Base-by-base conservation (phyloP, 2,888 invertebrate species). In the Tenodera sinensis region DNA sequence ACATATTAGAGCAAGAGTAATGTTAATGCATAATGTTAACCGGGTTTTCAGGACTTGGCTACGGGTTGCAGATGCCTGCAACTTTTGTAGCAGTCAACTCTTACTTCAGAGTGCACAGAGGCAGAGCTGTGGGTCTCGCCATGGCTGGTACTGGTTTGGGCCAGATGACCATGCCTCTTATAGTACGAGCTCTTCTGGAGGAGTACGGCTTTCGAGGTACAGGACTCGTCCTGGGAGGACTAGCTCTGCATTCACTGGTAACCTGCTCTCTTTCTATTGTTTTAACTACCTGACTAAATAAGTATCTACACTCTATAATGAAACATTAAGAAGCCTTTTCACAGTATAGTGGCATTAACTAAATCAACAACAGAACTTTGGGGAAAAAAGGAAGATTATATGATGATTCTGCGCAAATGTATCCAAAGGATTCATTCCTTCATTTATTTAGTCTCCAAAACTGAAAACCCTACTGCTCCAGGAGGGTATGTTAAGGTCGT, bases 91-190 rank as follows among this genome's bases (percentile, higher is more conserved):
- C 96, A 54, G 95, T 96, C 90, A 96, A 96, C 92, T 94, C 95
- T 34, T 97, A 96, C 93, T 97, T 97, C 92, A 95, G 94, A 89
- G 94, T 94, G 89, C 95, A 94, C 92, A 95, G 96, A 91, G 96
- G 96, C 90, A 94, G 96, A 83, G 97, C 97, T n/a, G 96, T 97
- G 89, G 97, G 97, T 2, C 93, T 97, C 54, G 95, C 96, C 0
- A 95, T 97, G 93, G 96, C 96, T 42, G 97, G 97, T 89, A 96
- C 97, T 90, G 96, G 97, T 90, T 93, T 96, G 42, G 97, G 97
- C 4, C 96, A 97, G 92, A 96, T 96, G 92, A 92, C 96, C 90
- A 96, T 97, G 94, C 97, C 97, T 4, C 96, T 96, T 92, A 93
- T 96, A 91, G 95, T 97, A 89, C 91, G 92, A 84, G 94, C 95